phyloP scores from a whole-genome alignment of 2,797 vertebrate species.

The Schizopygopsis pylzovi region DNA sequence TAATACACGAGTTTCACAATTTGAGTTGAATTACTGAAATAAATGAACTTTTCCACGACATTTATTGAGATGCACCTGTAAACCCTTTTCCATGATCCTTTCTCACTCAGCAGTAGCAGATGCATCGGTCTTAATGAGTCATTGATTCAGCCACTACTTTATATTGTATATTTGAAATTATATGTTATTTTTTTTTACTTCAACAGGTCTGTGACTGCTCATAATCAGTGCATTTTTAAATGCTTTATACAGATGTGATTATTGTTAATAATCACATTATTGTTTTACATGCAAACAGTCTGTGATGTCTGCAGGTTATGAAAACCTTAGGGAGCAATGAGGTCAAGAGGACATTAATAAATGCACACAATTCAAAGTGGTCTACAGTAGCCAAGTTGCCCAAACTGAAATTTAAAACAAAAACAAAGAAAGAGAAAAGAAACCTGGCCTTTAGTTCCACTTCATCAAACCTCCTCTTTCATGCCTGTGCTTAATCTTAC shows the following conservation, averaged over 20 bases:
- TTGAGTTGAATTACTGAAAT: too few relatives aligned
- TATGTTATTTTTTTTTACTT: background rate
- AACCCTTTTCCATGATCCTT: background rate
- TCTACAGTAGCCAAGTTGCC: slow-evolving; percentile 42
- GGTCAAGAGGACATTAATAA: slow-evolving; percentile 1
- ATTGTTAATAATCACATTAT: background rate
- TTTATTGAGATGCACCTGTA: too few relatives aligned
- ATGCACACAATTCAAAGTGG: slow-evolving; percentile 16
- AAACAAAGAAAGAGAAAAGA: slow-evolving; percentile 50
- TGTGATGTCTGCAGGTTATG: background rate
- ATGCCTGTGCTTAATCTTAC: slow-evolving; percentile 68
- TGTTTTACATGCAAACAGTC: background rate
- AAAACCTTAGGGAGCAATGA: background rate
- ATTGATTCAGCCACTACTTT: background rate
- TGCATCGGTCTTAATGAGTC: background rate
- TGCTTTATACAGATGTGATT: background rate
- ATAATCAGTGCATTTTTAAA: background rate
- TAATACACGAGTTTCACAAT: too few relatives aligned
- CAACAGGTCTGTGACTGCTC: background rate
- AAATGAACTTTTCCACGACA: too few relatives aligned
- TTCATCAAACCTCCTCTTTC: slow-evolving; percentile 64
- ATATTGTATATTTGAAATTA: background rate
- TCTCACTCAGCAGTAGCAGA: background rate
- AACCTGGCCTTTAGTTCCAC: slow-evolving; percentile 65
- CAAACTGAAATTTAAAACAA: slow-evolving; percentile 23